phyloP scores from a whole-genome alignment of 2,113 vertebrate species.

The Tragelaphus imberbis region DNA sequence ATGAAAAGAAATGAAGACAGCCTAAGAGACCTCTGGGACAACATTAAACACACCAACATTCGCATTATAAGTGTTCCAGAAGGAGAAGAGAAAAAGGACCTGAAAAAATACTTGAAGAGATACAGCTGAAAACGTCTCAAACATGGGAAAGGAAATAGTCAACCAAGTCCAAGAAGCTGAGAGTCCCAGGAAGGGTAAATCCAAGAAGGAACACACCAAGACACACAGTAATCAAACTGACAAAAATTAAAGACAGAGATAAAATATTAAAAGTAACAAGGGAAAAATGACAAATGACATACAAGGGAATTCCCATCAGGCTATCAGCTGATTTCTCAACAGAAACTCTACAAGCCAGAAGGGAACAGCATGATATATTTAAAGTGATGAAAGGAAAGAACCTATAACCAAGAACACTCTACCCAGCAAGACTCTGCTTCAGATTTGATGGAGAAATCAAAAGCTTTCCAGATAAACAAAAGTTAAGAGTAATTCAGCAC shows the following conservation, averaged over 20 bases:
- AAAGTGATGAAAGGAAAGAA: not conserved
- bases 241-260: not conserved
- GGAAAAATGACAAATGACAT: not conserved
- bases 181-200: not conserved
- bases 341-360: not conserved
- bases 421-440: not conserved
- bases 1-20: not conserved
- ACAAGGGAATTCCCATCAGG: not conserved
- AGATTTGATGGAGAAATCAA: not conserved
- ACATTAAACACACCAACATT: not conserved
- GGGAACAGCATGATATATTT: not conserved
- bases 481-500: not conserved
- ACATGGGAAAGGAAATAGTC: not conserved
- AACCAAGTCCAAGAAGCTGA: not conserved
- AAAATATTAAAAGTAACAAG: not conserved
- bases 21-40: not conserved
- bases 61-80: not conserved
- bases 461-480: not conserved
- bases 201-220: not conserved
- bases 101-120: not conserved
- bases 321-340: not conserved
- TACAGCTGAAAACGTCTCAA: not conserved
- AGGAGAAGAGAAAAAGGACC: not conserved
- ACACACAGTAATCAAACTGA: not conserved
- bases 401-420: not conserved